Base-by-base conservation (phyloP, 2,888 invertebrate species). In the Epicampocera succincta region DNA sequence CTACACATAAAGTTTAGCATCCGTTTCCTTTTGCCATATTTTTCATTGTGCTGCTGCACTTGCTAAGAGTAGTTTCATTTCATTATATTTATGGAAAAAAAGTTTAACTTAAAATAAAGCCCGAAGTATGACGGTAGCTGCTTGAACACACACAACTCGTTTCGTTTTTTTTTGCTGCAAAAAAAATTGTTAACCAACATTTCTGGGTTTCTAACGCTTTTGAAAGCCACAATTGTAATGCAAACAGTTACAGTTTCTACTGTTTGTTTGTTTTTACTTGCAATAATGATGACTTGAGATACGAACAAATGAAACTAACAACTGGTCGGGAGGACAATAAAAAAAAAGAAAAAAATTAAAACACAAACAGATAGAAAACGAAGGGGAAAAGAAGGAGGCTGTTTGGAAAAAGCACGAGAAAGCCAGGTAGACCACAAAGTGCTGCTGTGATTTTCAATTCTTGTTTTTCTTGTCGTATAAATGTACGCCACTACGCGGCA, bases 361-460 rank as follows among this genome's bases (percentile, higher is more conserved):
- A n/a, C n/a, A n/a, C n/a, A n/a, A n/a, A n/a, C n/a, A n/a, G n/a
- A n/a, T 13, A 13, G 29, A 44, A 19, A 11, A 13, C 9, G 42
- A 12, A n/a, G 17, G 19, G n/a, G 21, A 33, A 17, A 44, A 54
- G 29, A 69, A 61, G 15, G 21, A 15, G n/a, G 19, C 33, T 3
- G 6, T 15, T 33, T 11, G n/a, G n/a, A 15, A 9, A 17, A 11
- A 19, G 19, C 17, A 40, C 25, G 50, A 56, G 40, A 61, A 74
- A 61, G n/a, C 63, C 40, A 54, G 74, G 56, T 63, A 65, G 69
- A 75, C 80, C 80, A 65, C 75, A 71, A 75, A 80, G 58, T 71
- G 75, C n/a, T 75, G 63, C 19, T 38, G 74, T 48, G 44, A 12
- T 29, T 29, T n/a, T 11, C 56, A 71, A 65, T 38, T 71, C 44